Conservation (phyloP, 2,888 invertebrate species). For the Drosophila helvetica region DNA sequence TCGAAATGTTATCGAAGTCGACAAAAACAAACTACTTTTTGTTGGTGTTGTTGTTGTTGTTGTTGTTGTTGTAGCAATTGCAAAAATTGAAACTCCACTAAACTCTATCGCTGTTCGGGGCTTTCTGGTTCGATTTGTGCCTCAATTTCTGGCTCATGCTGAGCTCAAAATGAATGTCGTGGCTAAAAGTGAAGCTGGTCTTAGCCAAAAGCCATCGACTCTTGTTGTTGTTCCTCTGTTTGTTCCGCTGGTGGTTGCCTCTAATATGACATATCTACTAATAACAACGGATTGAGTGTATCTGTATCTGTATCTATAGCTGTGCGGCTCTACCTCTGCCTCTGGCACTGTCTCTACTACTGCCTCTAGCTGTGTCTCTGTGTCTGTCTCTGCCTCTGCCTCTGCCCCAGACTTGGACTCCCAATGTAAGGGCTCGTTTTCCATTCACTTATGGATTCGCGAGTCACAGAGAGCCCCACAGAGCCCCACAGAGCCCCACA, state of each 20-base stretch:
- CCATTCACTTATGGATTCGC: conserved; percentile 65
- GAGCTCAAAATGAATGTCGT: conserved; percentile 74
- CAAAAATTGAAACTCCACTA: conserved; percentile 47
- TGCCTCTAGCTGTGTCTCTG: conserved; percentile 26
- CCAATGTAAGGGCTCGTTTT: conserved; percentile 9
- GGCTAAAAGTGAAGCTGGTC: conserved; percentile 62
- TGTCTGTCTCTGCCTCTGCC: conserved; percentile 6
- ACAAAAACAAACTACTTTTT: conserved; percentile 31
- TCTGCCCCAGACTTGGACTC: conserved; percentile 37
- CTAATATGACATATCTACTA: conserved; percentile 72
- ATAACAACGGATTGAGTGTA: conserved; percentile 52
- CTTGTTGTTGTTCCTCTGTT: conserved; percentile 28
- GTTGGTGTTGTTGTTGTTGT: conserved; percentile 19
- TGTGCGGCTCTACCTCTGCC: conserved; percentile 15
- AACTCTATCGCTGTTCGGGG: conserved; percentile 37
- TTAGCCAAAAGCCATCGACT: conserved; percentile 12
- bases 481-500: too few relatives aligned
- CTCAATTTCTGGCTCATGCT: conserved; percentile 54
- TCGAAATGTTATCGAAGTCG: conserved; percentile 63
- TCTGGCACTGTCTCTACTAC: conserved; percentile 20
- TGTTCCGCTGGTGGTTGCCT: conserved; percentile 44
- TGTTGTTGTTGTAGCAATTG: conserved; percentile 57
- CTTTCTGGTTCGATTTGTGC: conserved; percentile 11
- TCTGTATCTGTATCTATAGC: conserved; percentile 20
- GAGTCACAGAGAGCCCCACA: conserved; percentile 3